Conservation (phyloP, 2,888 invertebrate genomes). For the Arge pagana region DNA sequence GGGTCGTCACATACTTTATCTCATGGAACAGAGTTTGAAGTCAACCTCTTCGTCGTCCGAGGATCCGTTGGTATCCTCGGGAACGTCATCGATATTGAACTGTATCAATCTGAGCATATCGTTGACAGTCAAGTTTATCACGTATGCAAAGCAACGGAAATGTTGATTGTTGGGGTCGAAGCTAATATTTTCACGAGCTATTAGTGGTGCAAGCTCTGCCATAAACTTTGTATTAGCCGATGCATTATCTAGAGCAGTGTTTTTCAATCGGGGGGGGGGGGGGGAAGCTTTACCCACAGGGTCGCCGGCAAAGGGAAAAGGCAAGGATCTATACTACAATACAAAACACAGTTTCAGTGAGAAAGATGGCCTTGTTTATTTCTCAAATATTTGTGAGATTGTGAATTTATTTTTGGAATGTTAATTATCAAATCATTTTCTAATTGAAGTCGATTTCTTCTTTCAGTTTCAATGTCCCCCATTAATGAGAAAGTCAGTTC, state of each 20-base stretch:
- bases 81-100: conserved; percentile 8
- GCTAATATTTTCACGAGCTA: no score
- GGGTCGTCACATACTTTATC: no score
- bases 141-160: conserved; percentile 19
- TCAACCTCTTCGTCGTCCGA: neutral
- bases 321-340: conserved; percentile 30
- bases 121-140: conserved; percentile 17
- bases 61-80: conserved; percentile 6
- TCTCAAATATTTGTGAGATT: no score
- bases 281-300: conserved; percentile 29
- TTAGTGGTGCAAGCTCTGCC: no score
- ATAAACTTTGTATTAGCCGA: no score
- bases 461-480: no score
- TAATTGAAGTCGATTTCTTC: no score
- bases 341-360: conserved; percentile 27
- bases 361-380: no score
- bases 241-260: no score
- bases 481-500: no score
- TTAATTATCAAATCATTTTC: no score
- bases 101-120: conserved; percentile 11
- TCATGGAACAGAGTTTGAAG: conserved; percentile 6
- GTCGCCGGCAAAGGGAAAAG: conserved; percentile 29
- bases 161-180: conserved; percentile 18
- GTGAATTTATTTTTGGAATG: no score
- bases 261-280: conserved; percentile 15